Conservation (phyloP, 2,888 invertebrate species). For the Arrhopalites spinosus region DNA sequence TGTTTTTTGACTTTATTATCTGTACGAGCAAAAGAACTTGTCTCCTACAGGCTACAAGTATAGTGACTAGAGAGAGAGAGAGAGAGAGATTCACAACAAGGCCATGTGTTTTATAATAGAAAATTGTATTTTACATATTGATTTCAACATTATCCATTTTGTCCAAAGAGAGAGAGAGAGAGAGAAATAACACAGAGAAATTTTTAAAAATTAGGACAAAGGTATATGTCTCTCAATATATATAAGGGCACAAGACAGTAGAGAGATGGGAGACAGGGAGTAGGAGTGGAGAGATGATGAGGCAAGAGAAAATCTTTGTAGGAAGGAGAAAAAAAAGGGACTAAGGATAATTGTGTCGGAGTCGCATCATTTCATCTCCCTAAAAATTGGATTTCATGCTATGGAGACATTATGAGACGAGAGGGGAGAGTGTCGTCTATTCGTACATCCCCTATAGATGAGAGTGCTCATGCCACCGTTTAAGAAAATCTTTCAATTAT, state of each 20-base stretch:
- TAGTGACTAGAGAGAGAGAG: not conserved
- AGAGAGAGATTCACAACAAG: not conserved
- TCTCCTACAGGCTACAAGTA: too few relatives aligned
- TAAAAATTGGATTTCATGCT: slow-evolving; percentile 18
- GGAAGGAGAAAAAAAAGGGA: not conserved
- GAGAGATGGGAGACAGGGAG: not conserved
- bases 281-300: not conserved
- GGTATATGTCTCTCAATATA: too few relatives aligned
- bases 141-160: too few relatives aligned
- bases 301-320: not conserved
- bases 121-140: too few relatives aligned
- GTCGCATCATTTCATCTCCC: slow-evolving; percentile 27
- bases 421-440: not conserved
- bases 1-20: too few relatives aligned
- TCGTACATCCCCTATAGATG: not conserved
- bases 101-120: too few relatives aligned
- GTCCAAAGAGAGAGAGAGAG: not conserved
- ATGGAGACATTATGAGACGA: not conserved
- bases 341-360: slow-evolving; percentile 11
- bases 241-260: not conserved
- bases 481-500: slow-evolving; percentile 36
- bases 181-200: too few relatives aligned
- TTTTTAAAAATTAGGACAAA: too few relatives aligned
- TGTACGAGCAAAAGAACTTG: too few relatives aligned
- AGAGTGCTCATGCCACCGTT: slow-evolving; percentile 3